These are phyloP conservation scores for Ennomos quercinarius DNA, from an alignment of 2,888 invertebrate genomes.

Conservation along the genomic window DNA sequence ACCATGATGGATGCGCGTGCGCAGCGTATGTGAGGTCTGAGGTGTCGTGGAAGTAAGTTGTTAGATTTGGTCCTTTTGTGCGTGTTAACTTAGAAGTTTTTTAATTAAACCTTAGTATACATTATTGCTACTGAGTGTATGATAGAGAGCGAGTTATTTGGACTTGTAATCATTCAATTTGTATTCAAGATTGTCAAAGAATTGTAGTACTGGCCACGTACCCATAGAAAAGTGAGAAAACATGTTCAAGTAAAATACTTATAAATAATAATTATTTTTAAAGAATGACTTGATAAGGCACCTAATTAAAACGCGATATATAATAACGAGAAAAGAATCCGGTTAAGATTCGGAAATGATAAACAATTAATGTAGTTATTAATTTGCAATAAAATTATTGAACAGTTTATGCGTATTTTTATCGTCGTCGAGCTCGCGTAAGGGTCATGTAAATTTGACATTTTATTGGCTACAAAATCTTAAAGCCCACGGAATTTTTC, in stretches of 20 bases:
- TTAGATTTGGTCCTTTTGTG: slow-evolving; percentile 33
- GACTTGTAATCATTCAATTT: too few species aligned
- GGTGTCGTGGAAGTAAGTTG: slow-evolving; percentile 58
- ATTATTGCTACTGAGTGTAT: neutral
- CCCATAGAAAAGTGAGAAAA: too few species aligned
- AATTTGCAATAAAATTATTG: slow-evolving; percentile 64
- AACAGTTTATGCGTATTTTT: slow-evolving; percentile 58
- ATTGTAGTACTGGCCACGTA: too few species aligned
- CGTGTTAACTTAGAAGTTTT: slow-evolving; percentile 30
- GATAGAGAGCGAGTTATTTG: slow-evolving; percentile 13
- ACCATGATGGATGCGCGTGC: slow-evolving; percentile 81
- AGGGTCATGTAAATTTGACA: slow-evolving; percentile 65
- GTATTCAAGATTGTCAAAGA: too few species aligned
- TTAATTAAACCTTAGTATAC: slow-evolving; percentile 1
- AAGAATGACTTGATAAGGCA: too few species aligned
- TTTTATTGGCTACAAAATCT: slow-evolving; percentile 60
- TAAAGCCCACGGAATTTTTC: slow-evolving; percentile 51
- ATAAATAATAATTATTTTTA: too few species aligned
- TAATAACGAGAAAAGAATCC: slow-evolving; percentile 21
- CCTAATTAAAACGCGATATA: too few species aligned
- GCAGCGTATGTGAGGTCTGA: slow-evolving; percentile 67
- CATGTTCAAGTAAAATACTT: too few species aligned
- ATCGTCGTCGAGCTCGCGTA: slow-evolving; percentile 58
- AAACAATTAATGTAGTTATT: slow-evolving; percentile 59
- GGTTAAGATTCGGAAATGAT: slow-evolving; percentile 41